Conservation (phyloP, 2,113 vertebrate genomes). For the Stictonetta naevosa region DNA sequence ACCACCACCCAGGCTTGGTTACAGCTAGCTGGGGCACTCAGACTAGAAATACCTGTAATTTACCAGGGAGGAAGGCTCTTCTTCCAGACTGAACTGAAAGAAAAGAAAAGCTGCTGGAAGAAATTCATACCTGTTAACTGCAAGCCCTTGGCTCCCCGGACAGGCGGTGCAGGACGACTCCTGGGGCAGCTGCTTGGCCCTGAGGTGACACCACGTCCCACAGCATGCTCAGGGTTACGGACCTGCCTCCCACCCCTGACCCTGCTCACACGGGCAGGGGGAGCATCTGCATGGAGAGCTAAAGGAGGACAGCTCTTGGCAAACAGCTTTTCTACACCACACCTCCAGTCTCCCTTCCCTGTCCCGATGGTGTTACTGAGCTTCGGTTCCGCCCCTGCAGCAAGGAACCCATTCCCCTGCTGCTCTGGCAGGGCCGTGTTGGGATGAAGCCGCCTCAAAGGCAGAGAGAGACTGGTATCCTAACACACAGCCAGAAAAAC, state of each 20-base stretch:
- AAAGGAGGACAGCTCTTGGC: background rate
- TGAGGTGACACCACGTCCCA: background rate
- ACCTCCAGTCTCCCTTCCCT: background rate
- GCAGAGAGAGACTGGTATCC: background rate
- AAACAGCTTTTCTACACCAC: background rate
- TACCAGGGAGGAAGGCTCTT: background rate
- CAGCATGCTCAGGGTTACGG: background rate
- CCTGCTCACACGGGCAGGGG: background rate
- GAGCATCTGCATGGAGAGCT: background rate
- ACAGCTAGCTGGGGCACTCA: background rate
- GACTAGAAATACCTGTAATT: background rate
- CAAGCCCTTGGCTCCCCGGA: background rate
- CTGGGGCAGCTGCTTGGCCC: background rate
- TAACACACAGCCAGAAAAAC: background rate
- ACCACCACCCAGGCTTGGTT: background rate
- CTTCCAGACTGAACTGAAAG: background rate
- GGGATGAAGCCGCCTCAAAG: background rate
- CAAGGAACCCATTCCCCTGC: background rate
- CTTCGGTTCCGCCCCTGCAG: background rate
- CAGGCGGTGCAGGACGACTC: background rate
- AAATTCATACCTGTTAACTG: background rate
- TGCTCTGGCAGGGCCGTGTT: background rate
- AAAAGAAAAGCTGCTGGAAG: background rate
- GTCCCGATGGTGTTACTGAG: background rate
- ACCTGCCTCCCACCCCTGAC: background rate